Evolutionary conservation across 2,888 invertebrate genomes (phyloP), one percentile per base, ranked within the genome.

Genomic region (Netelia fuscicornis): DNA sequence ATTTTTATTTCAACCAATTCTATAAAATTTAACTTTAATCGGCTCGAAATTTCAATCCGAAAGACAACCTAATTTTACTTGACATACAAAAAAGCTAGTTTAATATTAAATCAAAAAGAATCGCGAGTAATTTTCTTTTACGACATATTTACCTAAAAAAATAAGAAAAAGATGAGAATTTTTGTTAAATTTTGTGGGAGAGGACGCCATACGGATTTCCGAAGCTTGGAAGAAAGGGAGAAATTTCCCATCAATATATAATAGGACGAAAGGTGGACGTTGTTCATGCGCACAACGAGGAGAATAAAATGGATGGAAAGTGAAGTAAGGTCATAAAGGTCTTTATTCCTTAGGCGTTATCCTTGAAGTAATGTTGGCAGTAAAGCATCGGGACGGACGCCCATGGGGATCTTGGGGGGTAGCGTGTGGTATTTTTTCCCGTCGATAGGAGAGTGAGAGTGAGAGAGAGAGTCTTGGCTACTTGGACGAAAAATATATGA

Each of bases 311-410:
- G 76, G 89, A 88, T 88, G 88, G 89, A 89, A 88, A 90, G 89
- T 90, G 86, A 89, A 89, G 90, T 88, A 89, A 90, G 91, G 90
- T 89, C 89, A 90, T 92, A 92, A 92, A 92, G 90, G 90, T 91
- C 92, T 92, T 92, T 92, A 92, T 92, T 92, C 91, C 87, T 84
- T 58, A 83, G 82, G 88, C 90, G 91, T 90, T 92, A 92, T 91
- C 90, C 90, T 87, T 77, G 87, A 88, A 90, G 91, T 91, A 92
- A 92, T 90, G 91, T 88, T 86, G 85, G 91, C 88, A 90, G 89
- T 91, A 91, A 91, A 91, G 88, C 87, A 90, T 87, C 86, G 75
- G 60, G 82, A 84, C 82, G 77, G 87, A 84, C 88, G 89, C 88
- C 88, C 88, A 86, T 84, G 87, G 89, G 88, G 90, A 89, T 86